Evolutionary conservation across 1,140 invertebrate genomes (phyloP), one percentile per base, ranked within the genome.

Genomic region (Papilio aristodemus): DNA sequence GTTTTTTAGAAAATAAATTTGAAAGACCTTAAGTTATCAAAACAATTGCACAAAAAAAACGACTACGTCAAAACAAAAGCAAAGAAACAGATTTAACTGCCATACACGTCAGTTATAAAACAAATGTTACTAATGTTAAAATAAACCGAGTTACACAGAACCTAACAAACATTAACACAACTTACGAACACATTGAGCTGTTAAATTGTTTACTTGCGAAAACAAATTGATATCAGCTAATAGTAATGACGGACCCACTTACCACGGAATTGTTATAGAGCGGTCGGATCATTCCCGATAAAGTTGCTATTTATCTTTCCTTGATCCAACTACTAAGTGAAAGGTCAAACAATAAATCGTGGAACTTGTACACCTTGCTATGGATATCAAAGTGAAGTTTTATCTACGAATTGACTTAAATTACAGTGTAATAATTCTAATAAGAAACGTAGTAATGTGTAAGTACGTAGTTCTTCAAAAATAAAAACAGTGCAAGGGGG

Each of bases 281-380:
- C 43, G 54, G 69, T 69, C 68, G 62, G 72, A 74, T 73, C 41
- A 69, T 73, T 70, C 22, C 37, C 36, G 38, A 66, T 59, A 62
- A 73, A 70, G 66, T 74, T 62, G 6, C 69, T 50, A 74, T 71
- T 74, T 71, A 67, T 74, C 73, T 71, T 62, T 41, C 36, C 69
- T 58, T 43, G 54, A 62, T 74, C 70, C 70, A 74, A 69, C 67
- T 70, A 38, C 63, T 39, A 50, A 50, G 41, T 38, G 27, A 71
- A 74, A 74, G 72, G 69, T 74, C 70, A 43, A 60, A 70, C 70
- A 68, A 71, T 71, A 74, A 71, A 74, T 71, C 69, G 46, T 19
- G 22, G 8, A 27, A 36, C 46, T 54, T 71, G 32, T 41, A 41
- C 38, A 27, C 14, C 13, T 39, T 67, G 36, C 66, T 71, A 59